phyloP scores from a whole-genome alignment of 2,113 vertebrate genomes.

The Neotoma lepida region DNA sequence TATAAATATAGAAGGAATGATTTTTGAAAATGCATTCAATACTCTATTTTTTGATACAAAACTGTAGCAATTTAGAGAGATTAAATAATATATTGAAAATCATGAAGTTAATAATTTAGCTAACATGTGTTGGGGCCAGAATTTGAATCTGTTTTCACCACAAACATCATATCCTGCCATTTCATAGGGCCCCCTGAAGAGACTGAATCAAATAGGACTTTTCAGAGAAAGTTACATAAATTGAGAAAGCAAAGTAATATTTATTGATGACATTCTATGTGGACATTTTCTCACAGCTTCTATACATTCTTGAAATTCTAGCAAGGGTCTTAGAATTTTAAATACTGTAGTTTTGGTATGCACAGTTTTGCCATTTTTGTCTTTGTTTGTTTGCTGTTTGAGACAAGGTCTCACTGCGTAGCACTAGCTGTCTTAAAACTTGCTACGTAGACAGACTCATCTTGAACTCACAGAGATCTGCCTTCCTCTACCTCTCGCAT shows the following conservation, averaged over 20 bases:
- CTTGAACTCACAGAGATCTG: background rate
- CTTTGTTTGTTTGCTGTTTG: background rate
- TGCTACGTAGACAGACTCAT: background rate
- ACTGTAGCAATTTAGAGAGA: slow-evolving; percentile 5
- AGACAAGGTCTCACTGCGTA: background rate
- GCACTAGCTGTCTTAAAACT: background rate
- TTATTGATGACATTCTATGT: background rate
- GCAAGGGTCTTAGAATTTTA: background rate
- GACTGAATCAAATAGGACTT: background rate
- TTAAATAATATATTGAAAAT: background rate
- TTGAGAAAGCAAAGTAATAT: background rate
- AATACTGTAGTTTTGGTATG: background rate
- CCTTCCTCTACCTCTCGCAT: background rate
- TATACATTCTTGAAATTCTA: slow-evolving; percentile 8
- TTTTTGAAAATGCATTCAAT: background rate
- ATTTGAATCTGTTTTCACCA: background rate
- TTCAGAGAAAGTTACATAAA: background rate
- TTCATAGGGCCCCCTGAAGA: background rate
- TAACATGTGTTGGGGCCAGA: background rate
- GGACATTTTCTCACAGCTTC: slow-evolving; percentile 1
- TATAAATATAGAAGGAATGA: slow-evolving; percentile 30
- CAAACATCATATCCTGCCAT: background rate
- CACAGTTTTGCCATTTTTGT: background rate
- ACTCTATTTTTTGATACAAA: background rate
- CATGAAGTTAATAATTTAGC: background rate